Evolutionary conservation across 2,113 vertebrate species (phyloP), one percentile per base, ranked within the genome.

Genomic region (Aegotheles bennettii): DNA sequence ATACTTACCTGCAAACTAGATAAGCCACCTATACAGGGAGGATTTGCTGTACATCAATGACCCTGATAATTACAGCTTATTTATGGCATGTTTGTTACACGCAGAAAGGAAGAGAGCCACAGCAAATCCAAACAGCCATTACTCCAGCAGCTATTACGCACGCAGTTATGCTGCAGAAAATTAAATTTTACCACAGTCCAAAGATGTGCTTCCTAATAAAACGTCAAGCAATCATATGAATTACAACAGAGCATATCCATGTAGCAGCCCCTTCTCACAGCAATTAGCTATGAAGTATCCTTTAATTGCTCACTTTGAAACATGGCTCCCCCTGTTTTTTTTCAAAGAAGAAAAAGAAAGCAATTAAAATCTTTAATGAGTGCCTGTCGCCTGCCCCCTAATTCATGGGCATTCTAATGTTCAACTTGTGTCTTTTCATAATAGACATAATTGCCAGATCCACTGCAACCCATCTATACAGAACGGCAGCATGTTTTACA

Each of bases 311-410:
- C 71, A 61, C 89, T 95, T 86, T 90, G 82, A 95, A 93, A 95
- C 50, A 63, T 29, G 68, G 75, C 47, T 83, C 75, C 65, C 89
- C 67, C 70, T 87, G 61, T 47, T 73, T 94, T 90, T 83, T 91
- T 90, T 38, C 56, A 91, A 94, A 87, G 64, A 86, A 92, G 80
- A 84, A 87, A 93, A 94, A 74, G 85, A 88, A 95, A 88, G 73
- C 83, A 91, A 95, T 96, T 94, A 95, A 94, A 95, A 95, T 92
- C 90, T 94, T 93, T 95, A 96, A 86, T 88, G 73, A 89, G 91
- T 67, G 89, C 83, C 67, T 83, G 89, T 53, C 23, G 47, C 79
- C 89, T 87, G 87, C 70, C 79, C 84, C 59, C 48, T 96, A 95
- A 96, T 93, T 73, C 80, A 91, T 73, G 86, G 89, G 82, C 13